phyloP scores from a whole-genome alignment of 2,113 vertebrate species.

The Pedionomus torquatus region DNA sequence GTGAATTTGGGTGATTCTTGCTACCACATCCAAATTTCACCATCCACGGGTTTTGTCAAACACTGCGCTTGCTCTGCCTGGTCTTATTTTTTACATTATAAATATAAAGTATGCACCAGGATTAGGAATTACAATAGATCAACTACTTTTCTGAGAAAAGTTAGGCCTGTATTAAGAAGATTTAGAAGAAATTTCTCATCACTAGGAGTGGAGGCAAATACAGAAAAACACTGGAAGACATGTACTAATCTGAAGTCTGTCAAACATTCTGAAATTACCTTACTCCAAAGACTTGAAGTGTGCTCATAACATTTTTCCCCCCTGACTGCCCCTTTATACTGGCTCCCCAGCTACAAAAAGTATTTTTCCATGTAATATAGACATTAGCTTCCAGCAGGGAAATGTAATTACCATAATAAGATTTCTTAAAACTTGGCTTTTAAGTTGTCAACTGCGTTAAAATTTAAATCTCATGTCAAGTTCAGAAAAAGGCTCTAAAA shows the following conservation, averaged over 20 bases:
- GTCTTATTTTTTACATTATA: background rate
- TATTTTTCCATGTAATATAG: background rate
- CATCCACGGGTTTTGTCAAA: background rate
- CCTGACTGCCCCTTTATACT: background rate
- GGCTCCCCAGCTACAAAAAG: background rate
- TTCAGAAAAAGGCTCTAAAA: conserved; percentile 50
- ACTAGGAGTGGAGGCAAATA: background rate
- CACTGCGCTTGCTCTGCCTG: background rate
- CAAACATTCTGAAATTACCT: background rate
- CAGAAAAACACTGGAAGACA: background rate
- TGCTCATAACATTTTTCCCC: background rate
- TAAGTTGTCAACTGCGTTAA: conserved; percentile 40
- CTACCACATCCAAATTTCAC: background rate
- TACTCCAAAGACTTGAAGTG: background rate
- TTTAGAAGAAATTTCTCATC: background rate
- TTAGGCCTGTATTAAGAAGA: background rate
- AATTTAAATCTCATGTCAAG: conserved; percentile 59
- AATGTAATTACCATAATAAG: conserved; percentile 60
- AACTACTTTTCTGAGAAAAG: background rate
- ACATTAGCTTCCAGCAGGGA: conserved; percentile 36
- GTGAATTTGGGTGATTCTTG: background rate
- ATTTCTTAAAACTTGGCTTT: conserved; percentile 58
- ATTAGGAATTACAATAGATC: background rate
- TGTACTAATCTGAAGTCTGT: background rate
- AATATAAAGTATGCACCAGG: background rate